Evolutionary conservation across 2,113 vertebrate species (phyloP).

Genomic region (Anhinga rufa): DNA sequence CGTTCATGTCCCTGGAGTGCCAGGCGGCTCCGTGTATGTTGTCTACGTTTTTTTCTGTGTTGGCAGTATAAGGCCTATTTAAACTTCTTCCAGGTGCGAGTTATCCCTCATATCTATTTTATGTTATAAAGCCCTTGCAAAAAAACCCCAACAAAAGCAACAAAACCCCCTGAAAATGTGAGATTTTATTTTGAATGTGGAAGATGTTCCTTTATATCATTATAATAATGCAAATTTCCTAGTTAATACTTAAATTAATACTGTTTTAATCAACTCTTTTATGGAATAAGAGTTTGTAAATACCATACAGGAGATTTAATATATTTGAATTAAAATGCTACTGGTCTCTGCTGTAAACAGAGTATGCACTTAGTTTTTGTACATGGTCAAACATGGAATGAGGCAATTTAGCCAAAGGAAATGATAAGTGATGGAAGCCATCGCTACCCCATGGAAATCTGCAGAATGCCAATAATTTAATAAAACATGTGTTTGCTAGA

Average conservation of each 20-base stretch:
- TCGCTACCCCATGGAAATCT: not conserved
- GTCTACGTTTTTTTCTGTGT: not conserved
- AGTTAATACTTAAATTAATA: not conserved
- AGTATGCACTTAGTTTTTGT: not conserved
- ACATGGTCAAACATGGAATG: not conserved
- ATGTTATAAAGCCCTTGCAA: not conserved
- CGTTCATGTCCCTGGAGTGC: fast-evolving
- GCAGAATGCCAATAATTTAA: slow-evolving; percentile 24
- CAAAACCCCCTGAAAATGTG: not conserved
- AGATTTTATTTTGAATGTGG: not conserved
- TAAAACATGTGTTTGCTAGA: not conserved
- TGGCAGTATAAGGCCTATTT: not conserved
- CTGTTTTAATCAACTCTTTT: not conserved
- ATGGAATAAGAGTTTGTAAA: not conserved
- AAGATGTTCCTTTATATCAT: not conserved
- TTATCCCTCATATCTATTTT: not conserved
- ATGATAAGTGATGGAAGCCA: not conserved
- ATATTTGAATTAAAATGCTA: not conserved
- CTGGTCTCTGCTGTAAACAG: not conserved
- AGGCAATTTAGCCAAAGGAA: slow-evolving; percentile 11
- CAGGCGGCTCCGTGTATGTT: not conserved
- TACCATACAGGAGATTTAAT: not conserved
- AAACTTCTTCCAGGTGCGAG: not conserved
- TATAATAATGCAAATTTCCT: not conserved
- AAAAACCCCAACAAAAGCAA: not conserved